Conservation (phyloP, 2,888 invertebrate species). For the Notodonta ziczac region DNA sequence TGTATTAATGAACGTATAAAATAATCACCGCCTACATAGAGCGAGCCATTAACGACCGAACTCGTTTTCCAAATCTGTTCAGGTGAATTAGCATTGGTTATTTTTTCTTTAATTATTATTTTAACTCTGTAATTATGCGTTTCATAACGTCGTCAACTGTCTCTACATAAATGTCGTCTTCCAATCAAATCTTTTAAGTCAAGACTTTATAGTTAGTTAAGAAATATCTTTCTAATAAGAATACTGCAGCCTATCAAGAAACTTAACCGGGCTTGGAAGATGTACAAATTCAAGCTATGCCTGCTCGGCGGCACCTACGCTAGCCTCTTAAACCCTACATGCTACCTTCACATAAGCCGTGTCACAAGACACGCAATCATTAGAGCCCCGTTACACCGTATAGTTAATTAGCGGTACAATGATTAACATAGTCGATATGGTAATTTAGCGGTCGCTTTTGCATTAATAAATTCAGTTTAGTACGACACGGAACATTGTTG, state of each 20-base stretch:
- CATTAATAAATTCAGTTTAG: conserved; percentile 1
- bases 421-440: conserved; percentile 30
- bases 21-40: background rate
- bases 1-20: background rate
- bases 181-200: too few relatives aligned
- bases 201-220: too few relatives aligned
- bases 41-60: background rate
- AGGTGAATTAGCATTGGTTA: background rate
- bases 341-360: too few relatives aligned
- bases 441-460: conserved; percentile 21
- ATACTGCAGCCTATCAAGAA: too few relatives aligned
- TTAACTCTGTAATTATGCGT: background rate
- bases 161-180: too few relatives aligned
- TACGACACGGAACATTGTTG: background rate
- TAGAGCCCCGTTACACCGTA: conserved; percentile 18
- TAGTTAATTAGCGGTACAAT: conserved; percentile 19
- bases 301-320: too few relatives aligned
- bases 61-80: background rate
- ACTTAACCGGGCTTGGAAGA: too few relatives aligned
- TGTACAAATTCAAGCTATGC: too few relatives aligned
- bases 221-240: too few relatives aligned
- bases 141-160: background rate
- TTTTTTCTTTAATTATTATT: background rate
- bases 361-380: conserved; percentile 10
- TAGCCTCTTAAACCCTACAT: too few relatives aligned